Evolutionary conservation across 2,113 vertebrate genomes (phyloP).

Genomic region (Pogonocichla stellata): DNA sequence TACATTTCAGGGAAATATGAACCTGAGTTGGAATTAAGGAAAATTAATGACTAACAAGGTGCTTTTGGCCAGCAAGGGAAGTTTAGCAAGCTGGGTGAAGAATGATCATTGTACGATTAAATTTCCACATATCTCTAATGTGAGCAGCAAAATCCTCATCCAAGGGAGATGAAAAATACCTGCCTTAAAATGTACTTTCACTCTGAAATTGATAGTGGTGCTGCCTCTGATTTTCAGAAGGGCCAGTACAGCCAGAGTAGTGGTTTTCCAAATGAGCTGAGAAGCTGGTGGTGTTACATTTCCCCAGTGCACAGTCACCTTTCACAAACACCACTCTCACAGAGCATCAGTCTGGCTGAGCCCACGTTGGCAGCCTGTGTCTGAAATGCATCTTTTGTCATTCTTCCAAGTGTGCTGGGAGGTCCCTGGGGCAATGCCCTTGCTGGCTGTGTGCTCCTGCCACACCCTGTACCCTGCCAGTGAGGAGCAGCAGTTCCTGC

Average conservation of each 20-base stretch:
- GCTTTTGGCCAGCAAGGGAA: neutral
- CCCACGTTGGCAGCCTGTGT: neutral
- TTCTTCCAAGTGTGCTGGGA: neutral
- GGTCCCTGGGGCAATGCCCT: neutral
- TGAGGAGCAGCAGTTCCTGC: rapidly evolving
- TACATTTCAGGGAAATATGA: neutral
- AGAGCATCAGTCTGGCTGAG: neutral
- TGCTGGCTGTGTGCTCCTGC: neutral
- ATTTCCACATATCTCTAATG: neutral
- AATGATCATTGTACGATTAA: neutral
- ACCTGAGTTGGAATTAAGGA: neutral
- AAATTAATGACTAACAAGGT: neutral
- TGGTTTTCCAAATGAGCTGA: neutral
- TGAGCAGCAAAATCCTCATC: neutral
- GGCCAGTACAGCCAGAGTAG: neutral
- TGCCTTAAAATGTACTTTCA: neutral
- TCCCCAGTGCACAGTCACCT: neutral
- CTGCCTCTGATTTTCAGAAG: neutral
- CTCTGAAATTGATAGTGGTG: neutral
- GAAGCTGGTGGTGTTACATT: neutral
- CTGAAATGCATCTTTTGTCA: neutral
- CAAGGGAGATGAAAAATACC: neutral
- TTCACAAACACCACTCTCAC: rapidly evolving
- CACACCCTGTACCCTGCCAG: rapidly evolving
- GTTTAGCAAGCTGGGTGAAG: neutral